Conservation (phyloP, 2,113 vertebrate species). For the Cinclus mexicanus region DNA sequence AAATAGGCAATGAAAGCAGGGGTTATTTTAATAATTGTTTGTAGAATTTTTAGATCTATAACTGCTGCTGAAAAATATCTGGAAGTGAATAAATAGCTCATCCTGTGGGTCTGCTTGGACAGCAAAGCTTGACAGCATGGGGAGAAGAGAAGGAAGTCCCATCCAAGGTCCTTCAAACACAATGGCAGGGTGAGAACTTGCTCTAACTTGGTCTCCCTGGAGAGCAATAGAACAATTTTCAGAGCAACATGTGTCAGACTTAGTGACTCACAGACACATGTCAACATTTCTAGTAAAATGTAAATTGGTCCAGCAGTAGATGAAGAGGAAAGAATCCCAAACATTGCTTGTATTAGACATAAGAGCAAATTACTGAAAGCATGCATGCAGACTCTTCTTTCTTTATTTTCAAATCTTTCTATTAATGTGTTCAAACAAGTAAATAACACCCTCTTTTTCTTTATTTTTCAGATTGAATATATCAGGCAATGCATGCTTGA, state of each 20-base stretch:
- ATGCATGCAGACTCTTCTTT: not conserved
- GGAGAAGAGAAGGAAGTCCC: not conserved
- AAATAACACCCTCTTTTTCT: not conserved
- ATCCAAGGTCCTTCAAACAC: not conserved
- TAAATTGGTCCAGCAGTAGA: not conserved
- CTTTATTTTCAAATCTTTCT: not conserved
- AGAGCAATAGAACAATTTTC: conserved; percentile 7
- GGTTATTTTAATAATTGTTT: not conserved
- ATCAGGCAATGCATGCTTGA: not conserved
- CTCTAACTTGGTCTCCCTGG: conserved; percentile 1
- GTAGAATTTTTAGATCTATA: not conserved
- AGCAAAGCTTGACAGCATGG: not conserved
- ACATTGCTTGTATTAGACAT: not conserved
- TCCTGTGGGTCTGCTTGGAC: not conserved
- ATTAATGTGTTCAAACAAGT: not conserved
- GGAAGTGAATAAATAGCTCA: not conserved
- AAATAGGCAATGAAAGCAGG: not conserved
- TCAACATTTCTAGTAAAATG: not conserved
- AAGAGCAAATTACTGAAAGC: not conserved
- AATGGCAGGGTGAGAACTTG: conserved; percentile 10
- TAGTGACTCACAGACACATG: conserved; percentile 31
- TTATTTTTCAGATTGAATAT: not conserved
- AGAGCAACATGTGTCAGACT: conserved; percentile 24
- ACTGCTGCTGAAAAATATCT: not conserved
- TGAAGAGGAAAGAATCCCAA: conserved; percentile 14